Conservation (phyloP, 2,888 invertebrate species). For the Andrena fulva region DNA sequence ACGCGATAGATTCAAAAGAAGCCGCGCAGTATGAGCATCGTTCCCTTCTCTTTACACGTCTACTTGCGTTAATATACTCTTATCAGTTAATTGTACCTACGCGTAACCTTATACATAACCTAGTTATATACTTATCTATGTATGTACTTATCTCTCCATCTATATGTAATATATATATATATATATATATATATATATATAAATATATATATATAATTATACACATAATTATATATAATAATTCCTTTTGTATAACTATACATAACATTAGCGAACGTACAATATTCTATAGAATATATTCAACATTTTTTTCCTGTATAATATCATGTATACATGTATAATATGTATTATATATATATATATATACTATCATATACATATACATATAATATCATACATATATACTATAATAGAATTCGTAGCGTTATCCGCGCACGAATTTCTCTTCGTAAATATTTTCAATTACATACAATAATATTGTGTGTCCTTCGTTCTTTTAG, state of each 20-base stretch:
- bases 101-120: constrained; percentile 59
- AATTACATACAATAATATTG: constrained; percentile 70
- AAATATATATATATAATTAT: constrained; percentile 36
- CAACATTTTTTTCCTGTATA: constrained; percentile 64
- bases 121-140: constrained; percentile 51
- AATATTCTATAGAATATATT: constrained; percentile 74
- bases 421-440: constrained; percentile 54
- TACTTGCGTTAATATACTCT: constrained; percentile 60
- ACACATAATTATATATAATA: too few species aligned
- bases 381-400: constrained; percentile 59
- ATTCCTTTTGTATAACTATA: constrained; percentile 60
- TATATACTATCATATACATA: constrained; percentile 31
- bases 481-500: constrained; percentile 51
- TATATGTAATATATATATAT: constrained; percentile 37
- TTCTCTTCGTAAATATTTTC: constrained; percentile 57
- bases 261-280: constrained; percentile 72
- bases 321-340: constrained; percentile 60
- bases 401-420: constrained; percentile 46
- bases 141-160: constrained; percentile 44
- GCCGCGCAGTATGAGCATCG: constrained; percentile 46
- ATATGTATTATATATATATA: constrained; percentile 21
- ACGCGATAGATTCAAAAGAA: constrained; percentile 45
- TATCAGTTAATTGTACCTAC: constrained; percentile 63
- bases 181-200: constrained; percentile 35
- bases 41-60: constrained; percentile 42